Evolutionary conservation across 2,888 invertebrate genomes (phyloP).

Genomic region (Meganola albula): DNA sequence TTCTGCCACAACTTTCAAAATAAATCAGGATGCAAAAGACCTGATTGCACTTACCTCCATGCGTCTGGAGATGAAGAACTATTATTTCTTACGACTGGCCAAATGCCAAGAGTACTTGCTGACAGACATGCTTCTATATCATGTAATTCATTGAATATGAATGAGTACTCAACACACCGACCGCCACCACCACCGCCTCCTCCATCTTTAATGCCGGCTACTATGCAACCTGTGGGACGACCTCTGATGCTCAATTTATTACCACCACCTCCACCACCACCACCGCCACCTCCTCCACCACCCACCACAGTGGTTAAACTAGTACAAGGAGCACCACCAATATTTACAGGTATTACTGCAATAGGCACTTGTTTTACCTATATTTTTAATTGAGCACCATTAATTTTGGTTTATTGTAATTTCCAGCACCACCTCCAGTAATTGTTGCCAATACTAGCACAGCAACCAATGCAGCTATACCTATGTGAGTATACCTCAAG

Average conservation of each 20-base stretch:
- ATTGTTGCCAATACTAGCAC: too few species aligned
- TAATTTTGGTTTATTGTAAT: too few species aligned
- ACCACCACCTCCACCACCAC: conserved; percentile 4
- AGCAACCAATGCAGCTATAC: too few species aligned
- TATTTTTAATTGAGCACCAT: too few species aligned
- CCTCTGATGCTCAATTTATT: too few species aligned
- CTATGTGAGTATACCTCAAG: too few species aligned
- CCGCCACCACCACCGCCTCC: conserved; percentile 11
- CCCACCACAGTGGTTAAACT: conserved; percentile 17
- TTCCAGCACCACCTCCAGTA: conserved; percentile 16
- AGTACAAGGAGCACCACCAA: too few species aligned
- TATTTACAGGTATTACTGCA: too few species aligned
- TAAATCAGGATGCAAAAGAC: conserved; percentile 45
- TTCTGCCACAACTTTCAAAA: conserved; percentile 68
- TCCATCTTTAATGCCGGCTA: not conserved
- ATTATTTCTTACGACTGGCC: conserved; percentile 42
- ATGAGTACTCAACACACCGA: conserved; percentile 8
- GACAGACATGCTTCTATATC: conserved; percentile 50
- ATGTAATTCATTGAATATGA: conserved; percentile 14
- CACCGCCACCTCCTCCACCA: conserved; percentile 38
- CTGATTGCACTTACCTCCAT: conserved; percentile 56
- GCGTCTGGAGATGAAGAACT: conserved; percentile 52
- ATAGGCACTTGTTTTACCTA: too few species aligned
- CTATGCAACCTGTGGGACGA: too few species aligned
- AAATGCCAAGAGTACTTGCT: conserved; percentile 47